phyloP scores from a whole-genome alignment of 1,140 invertebrate species.

The Bombus soroeensis region DNA sequence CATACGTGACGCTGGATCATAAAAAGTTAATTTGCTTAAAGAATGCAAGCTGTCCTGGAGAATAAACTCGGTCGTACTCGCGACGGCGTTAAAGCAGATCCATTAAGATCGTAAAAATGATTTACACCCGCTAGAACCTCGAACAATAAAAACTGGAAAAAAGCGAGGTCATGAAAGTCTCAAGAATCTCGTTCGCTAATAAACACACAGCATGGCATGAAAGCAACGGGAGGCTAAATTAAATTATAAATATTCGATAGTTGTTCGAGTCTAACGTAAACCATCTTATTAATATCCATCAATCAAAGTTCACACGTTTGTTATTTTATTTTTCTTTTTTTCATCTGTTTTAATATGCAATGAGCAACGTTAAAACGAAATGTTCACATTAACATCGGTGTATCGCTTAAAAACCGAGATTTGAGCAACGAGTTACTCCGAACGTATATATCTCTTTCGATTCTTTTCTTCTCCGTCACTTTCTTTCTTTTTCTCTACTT shows the following conservation, averaged over 20 bases:
- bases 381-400: neutral
- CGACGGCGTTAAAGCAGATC: neutral
- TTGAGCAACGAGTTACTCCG: conserved; percentile 6
- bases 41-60: neutral
- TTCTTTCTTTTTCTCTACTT: neutral
- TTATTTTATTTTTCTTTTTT: neutral
- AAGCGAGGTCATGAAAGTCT: neutral
- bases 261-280: neutral
- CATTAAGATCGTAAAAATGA: conserved; percentile 8
- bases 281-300: neutral
- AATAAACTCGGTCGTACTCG: neutral
- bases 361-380: neutral
- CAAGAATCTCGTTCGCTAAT: neutral
- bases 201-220: neutral
- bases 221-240: neutral
- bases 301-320: neutral
- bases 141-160: neutral
- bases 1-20: neutral
- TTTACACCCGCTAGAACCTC: neutral
- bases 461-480: neutral
- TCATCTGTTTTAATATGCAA: neutral
- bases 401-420: neutral
- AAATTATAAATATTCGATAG: conserved; percentile 1
- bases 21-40: conserved; percentile 13
- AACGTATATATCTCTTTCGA: neutral